phyloP scores from a whole-genome alignment of 2,113 vertebrate species.

The Seriola quinqueradiata region DNA sequence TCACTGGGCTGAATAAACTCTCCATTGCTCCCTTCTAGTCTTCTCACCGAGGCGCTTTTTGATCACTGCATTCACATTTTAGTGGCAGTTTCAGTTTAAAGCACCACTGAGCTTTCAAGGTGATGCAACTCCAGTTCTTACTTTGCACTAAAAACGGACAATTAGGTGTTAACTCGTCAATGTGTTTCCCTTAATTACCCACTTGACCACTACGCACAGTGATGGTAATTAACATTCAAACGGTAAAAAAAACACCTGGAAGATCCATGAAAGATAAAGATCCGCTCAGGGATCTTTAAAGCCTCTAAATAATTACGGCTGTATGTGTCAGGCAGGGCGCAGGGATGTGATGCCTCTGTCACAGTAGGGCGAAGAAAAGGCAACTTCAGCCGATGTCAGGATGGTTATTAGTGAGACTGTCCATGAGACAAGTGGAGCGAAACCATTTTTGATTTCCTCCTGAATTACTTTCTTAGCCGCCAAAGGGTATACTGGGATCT shows the following conservation, averaged over 20 bases:
- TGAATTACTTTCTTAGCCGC: constrained; percentile 46
- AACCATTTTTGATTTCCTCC: constrained; percentile 59
- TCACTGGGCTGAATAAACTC: constrained; percentile 51
- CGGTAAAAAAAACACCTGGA: constrained; percentile 16
- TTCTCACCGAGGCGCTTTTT: constrained; percentile 39
- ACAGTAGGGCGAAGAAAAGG: constrained; percentile 22
- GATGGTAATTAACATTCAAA: constrained; percentile 21
- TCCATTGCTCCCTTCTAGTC: constrained; percentile 10
- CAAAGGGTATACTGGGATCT: constrained; percentile 9
- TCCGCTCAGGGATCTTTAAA: neutral
- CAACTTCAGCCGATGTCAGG: constrained; percentile 37
- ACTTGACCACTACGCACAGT: constrained; percentile 21
- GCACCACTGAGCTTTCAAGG: constrained; percentile 17
- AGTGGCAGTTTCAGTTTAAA: constrained; percentile 41
- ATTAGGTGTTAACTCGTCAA: constrained; percentile 26
- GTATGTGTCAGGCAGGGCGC: neutral
- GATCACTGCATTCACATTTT: constrained; percentile 44
- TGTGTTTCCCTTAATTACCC: constrained; percentile 30
- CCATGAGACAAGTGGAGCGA: constrained; percentile 49
- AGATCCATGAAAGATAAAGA: constrained; percentile 2
- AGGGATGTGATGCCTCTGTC: constrained; percentile 26
- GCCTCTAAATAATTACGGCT: neutral
- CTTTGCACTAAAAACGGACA: constrained; percentile 9
- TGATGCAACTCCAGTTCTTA: constrained; percentile 7
- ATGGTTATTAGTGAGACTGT: constrained; percentile 47